Evolutionary conservation across 2,888 invertebrate species (phyloP), one percentile per base, ranked within the genome.

Genomic region (Geophilus truncorum): DNA sequence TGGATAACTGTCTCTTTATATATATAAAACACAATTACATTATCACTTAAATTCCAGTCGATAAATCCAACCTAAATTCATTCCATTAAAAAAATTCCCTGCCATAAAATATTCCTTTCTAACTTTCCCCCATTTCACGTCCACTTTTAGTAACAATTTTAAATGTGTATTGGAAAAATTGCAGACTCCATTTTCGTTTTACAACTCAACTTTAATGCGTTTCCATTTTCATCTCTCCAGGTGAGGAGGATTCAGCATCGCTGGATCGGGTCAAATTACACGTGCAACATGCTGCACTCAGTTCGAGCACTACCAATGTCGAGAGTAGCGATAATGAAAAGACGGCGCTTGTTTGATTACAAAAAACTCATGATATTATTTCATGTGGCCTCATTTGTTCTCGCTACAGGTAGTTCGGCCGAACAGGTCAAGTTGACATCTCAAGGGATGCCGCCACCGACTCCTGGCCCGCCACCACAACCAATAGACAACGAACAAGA

Each of bases 401-500:
- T 51, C 51, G 51, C 32, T 32, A 25, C 51, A 82, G 82, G 82
- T 77, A 81, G 81, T 40, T 81, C 82, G 30, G 79, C 79, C 32
- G 81, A 81, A 36, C 81, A 81, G 32, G 79, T 81, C 45, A 81
- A 81, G 57, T 57, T 81, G 76, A 80, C 82, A 28, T 81, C 81
- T 21, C 80, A 80, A 18, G 36, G 75, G 45, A 75, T 76, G 40
- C 80, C 81, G 21, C 36, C 77, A 18, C 18, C 32, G 3, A 30
- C 77, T 9, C 36, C n/a, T 15, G 23, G 28, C n/a, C 80, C 77
- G 6, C 81, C 81, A 21, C 12, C 28, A n/a, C 80, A 77, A 40
- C 81, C 80, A 36, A 81, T 82, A 10, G 84, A 83, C 78, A 83
- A 81, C 76, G 84, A 84, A 40, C 82, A 81, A 51, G 83, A 83